Conservation (phyloP, 2,888 invertebrate species). For the Octonoba sinensis region DNA sequence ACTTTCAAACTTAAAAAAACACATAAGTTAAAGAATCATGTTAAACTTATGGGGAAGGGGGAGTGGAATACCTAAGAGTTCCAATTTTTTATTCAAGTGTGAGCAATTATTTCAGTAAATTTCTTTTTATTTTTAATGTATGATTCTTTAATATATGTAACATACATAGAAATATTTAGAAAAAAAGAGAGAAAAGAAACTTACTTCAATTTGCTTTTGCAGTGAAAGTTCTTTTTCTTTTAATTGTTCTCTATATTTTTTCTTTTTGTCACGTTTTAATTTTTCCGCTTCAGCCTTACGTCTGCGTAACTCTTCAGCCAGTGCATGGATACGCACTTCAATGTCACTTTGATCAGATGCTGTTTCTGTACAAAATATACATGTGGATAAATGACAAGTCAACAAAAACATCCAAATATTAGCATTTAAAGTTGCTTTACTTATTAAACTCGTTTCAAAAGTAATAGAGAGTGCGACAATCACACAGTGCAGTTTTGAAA, state of each 20-base stretch:
- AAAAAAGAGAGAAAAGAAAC: background rate
- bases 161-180: too few species aligned
- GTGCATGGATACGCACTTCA: conserved; percentile 73
- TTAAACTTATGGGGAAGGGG: too few species aligned
- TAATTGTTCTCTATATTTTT: conserved; percentile 72
- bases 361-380: conserved; percentile 69
- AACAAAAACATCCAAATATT: background rate
- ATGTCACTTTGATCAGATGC: conserved; percentile 74
- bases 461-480: too few species aligned
- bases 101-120: too few species aligned
- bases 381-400: background rate
- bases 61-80: too few species aligned
- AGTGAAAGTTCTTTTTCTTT: conserved; percentile 74
- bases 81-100: too few species aligned
- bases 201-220: conserved; percentile 74
- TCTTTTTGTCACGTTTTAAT: conserved; percentile 73
- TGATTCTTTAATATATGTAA: too few species aligned
- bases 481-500: too few species aligned
- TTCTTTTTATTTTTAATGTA: background rate
- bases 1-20: too few species aligned
- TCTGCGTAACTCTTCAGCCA: conserved; percentile 73
- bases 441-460: too few species aligned
- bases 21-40: too few species aligned
- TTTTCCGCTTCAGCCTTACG: conserved; percentile 73
- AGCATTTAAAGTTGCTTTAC: too few species aligned